Base-by-base conservation (phyloP, 2,113 vertebrate genomes). In the Megalops atlanticus region DNA sequence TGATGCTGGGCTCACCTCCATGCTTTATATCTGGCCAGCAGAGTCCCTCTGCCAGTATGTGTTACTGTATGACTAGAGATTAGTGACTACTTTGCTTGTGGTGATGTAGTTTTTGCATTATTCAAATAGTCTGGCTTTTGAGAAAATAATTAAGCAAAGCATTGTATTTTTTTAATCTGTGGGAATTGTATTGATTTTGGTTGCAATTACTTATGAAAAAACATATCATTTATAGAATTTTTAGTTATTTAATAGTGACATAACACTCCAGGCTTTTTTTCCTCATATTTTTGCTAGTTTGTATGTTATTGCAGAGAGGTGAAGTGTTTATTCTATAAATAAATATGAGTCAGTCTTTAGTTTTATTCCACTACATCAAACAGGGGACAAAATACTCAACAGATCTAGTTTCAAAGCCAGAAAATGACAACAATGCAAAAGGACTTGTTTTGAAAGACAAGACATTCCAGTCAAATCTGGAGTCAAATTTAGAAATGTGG, bases 51-150 rank as follows among this genome's bases (percentile, higher is more conserved):
- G 43, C 43, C 43, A 45, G 43, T 14, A 1, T n/a, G 8, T 31
- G 58, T 64, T 27, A 64, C 7, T 31, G n/a, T 2, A 58, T n/a
- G 31, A n/a, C 18, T 64, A 31, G n/a, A 64, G 31, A 31, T 64
- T 5, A 64, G n/a, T 10, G 31, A n/a, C 52, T n/a, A n/a, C 52
- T 58, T 24, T n/a, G 43, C 52, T 58, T 58, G 52, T 27, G 58
- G 24, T 10, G 58, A 31, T 64, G n/a, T 64, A 31, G 33, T 38
- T 35, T 73, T 73, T 40, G 71, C 71, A 73, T 40, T 73, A 73
- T 73, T 73, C 71, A 73, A 73, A 73, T 73, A 0, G 33, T 39
- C 71, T 40, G 71, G 71, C 71, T 73, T 73, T 40, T 73, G 16
- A 73, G 36, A 21, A 73, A 40, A 40, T 39, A 24, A 40, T 27